Evolutionary conservation across 1,140 invertebrate genomes (phyloP).

Genomic region (Drosophila dunni): DNA sequence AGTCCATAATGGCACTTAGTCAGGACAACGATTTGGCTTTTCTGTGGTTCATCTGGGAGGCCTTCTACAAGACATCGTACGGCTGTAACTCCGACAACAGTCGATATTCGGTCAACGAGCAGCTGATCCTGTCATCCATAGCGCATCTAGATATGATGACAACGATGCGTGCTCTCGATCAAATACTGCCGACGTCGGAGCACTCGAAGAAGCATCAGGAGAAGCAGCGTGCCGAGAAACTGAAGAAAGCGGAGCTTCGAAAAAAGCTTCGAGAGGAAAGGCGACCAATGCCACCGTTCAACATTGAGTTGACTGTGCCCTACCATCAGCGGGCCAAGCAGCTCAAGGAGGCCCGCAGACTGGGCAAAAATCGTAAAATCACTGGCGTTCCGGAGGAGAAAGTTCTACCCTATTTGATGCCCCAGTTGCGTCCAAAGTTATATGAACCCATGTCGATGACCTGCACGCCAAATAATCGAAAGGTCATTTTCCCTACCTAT

Average conservation of each 20-base stretch:
- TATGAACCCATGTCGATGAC: background rate
- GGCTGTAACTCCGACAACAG: background rate
- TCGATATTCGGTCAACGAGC: constrained; percentile 59
- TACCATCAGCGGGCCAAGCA: background rate
- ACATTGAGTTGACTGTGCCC: background rate
- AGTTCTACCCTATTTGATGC: constrained; percentile 31
- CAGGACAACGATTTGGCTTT: constrained; percentile 63
- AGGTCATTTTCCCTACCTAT: constrained; percentile 5
- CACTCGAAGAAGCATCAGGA: constrained; percentile 37
- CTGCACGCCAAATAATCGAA: background rate
- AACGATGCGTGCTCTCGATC: constrained; percentile 60
- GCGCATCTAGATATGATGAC: constrained; percentile 63
- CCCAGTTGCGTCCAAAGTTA: constrained; percentile 28
- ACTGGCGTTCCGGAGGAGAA: background rate
- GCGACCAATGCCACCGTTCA: background rate
- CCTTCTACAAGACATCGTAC: constrained; percentile 39
- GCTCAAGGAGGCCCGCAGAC: background rate
- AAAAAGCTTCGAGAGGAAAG: background rate
- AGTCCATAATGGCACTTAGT: constrained; percentile 45
- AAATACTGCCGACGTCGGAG: constrained; percentile 46
- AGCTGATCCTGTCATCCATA: constrained; percentile 63
- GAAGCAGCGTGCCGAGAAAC: background rate
- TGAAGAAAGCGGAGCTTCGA: background rate
- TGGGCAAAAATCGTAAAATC: background rate
- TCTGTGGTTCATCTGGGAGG: constrained; percentile 65